Conservation (phyloP, 1,140 invertebrate species). For the Spodoptera frugiperda region DNA sequence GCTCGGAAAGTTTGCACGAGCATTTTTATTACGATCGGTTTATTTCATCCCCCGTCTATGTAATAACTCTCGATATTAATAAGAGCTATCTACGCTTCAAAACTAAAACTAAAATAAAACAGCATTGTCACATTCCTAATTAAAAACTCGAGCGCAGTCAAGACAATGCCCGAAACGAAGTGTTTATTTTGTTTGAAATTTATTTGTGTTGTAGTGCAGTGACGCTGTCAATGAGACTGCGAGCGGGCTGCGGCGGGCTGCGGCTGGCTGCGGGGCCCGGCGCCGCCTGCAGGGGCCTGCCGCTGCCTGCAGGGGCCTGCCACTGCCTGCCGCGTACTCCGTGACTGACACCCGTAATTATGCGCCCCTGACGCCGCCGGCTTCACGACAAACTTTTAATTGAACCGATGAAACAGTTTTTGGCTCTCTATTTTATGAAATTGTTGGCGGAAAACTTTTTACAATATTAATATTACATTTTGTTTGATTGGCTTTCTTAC, state of each 20-base stretch:
- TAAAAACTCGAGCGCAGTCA: background rate
- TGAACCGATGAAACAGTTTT: slow-evolving; percentile 56
- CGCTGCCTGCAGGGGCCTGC: background rate
- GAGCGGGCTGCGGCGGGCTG: slow-evolving; percentile 7
- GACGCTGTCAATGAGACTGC: slow-evolving; percentile 15
- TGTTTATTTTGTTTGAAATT: slow-evolving; percentile 28
- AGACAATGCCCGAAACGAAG: background rate
- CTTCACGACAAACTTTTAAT: slow-evolving; percentile 55
- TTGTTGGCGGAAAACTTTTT: slow-evolving; percentile 40
- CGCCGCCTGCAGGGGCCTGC: no score
- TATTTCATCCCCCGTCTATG: no score
- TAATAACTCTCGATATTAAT: no score
- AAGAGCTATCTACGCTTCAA: background rate
- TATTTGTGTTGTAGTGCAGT: slow-evolving; percentile 15
- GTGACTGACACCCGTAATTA: slow-evolving; percentile 46
- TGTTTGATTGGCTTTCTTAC: slow-evolving; percentile 8
- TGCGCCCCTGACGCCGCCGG: slow-evolving; percentile 34
- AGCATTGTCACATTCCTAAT: background rate
- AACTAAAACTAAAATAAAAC: background rate
- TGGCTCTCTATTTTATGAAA: slow-evolving; percentile 45
- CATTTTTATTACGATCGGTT: no score
- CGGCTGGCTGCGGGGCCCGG: slow-evolving; percentile 1
- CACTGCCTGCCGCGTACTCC: slow-evolving; percentile 4
- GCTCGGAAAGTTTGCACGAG: no score
- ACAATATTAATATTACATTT: slow-evolving; percentile 38